Evolutionary conservation across 2,797 vertebrate genomes (phyloP), one percentile per base, ranked within the genome.

Genomic region (Spea hammondii): DNA sequence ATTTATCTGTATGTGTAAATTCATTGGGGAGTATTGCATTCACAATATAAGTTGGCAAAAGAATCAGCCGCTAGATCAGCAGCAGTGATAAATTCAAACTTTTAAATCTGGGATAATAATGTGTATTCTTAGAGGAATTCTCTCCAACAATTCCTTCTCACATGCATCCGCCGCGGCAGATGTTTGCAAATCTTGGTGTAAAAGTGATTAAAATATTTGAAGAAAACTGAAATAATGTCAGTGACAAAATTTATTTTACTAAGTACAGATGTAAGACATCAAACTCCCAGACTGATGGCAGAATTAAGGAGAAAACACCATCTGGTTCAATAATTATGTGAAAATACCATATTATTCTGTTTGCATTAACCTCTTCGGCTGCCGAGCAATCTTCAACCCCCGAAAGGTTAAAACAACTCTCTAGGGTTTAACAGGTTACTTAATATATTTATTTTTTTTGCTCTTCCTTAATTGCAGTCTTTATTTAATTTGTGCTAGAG

Each of bases 251-350:
- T 91, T 93, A 93, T 92, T 93, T 93, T 90, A 88, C 91, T 84
- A 88, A 92, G 89, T 92, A 86, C 93, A 94, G 93, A 93, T 94
- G 92, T 93, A 93, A 92, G 92, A 89, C 91, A 93, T 93, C 92
- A 92, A 91, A 89, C 92, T 93, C 90, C 91, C 89, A 93, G 89
- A 92, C 90, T 91, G 91, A 93, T 92, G 91, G 91, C 90, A 93
- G 90, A 93, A 93, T 92, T 94, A 94, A 94, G 92, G 62, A 93
- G 92, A 92, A 95, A 95, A 94, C 93, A 95, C 94, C 95, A 96
- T 95, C 94, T 96, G 94, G 91, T 93, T 93, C 88, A 92, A 93
- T 92, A 92, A 93, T 92, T 91, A 91, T 91, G 89, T 88, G 89
- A 90, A 91, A 93, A 93, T 90, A 90, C 88, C 91, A 88, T 90